Percentiles rank a stretch among this genome's conserved stretches.
phyloP scores from a whole-genome alignment of 2,888 invertebrate species.

The Ernsta delagoae region DNA sequence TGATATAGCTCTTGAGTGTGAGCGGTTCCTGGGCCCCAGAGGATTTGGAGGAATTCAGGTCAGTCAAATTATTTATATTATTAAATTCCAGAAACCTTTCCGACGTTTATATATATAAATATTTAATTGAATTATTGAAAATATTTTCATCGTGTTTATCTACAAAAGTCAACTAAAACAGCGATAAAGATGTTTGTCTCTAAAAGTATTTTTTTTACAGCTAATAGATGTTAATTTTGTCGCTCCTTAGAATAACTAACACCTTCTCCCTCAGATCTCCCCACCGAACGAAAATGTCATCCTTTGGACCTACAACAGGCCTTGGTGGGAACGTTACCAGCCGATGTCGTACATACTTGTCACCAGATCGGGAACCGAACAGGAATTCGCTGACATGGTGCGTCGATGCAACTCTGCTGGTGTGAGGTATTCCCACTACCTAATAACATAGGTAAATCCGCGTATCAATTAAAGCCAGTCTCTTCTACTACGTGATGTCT shows the following conservation, averaged over 20 bases:
- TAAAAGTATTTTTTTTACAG: too few species aligned
- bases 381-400: too few species aligned
- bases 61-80: conserved; percentile 37
- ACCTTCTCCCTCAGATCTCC: conserved; percentile 72
- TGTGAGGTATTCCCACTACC: conserved; percentile 79
- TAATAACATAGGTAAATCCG: too few species aligned
- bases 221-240: neutral
- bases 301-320: conserved; percentile 79
- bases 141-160: too few species aligned
- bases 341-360: conserved; percentile 89
- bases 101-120: too few species aligned
- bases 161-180: too few species aligned
- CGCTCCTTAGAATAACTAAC: neutral
- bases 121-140: too few species aligned
- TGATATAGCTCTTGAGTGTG: conserved; percentile 92
- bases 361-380: conserved; percentile 86
- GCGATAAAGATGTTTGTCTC: too few species aligned
- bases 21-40: conserved; percentile 88
- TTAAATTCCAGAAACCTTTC: too few species aligned
- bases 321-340: conserved; percentile 95
- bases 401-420: conserved; percentile 89
- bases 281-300: conserved; percentile 85
- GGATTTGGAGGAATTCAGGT: conserved; percentile 91
- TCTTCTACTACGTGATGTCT: too few species aligned
- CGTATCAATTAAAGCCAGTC: too few species aligned